Evolutionary conservation across 2,797 vertebrate species (phyloP).

Genomic region (Paguma larvata): DNA sequence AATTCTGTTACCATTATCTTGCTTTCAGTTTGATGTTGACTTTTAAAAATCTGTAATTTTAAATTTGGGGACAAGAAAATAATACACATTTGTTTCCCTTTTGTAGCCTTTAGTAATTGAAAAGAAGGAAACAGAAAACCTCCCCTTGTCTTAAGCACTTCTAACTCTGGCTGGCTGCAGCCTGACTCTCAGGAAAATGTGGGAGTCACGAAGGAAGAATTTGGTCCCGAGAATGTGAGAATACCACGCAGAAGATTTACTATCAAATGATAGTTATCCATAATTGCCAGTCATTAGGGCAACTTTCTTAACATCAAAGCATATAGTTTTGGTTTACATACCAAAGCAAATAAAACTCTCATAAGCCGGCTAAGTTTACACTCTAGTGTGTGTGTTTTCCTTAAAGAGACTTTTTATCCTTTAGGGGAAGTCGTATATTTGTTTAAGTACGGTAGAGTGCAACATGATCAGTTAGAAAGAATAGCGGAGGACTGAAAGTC

Average conservation of each 20-base stretch:
- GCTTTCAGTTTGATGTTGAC: neutral
- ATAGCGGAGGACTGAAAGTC: neutral
- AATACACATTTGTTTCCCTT: neutral
- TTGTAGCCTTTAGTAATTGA: constrained; percentile 31
- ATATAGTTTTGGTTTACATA: constrained; percentile 31
- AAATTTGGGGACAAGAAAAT: neutral
- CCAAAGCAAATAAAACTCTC: constrained; percentile 54
- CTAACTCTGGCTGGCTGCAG: neutral
- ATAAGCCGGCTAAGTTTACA: neutral
- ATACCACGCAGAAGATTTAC: neutral
- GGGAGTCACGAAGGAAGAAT: neutral
- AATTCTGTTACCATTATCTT: neutral
- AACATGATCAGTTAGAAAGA: neutral
- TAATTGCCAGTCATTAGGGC: constrained; percentile 61
- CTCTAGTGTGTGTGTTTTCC: neutral
- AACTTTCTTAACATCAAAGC: constrained; percentile 72
- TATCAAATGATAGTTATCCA: constrained; percentile 44
- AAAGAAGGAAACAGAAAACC: neutral
- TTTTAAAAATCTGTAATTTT: neutral
- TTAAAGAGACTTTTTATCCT: constrained; percentile 10
- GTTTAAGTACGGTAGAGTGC: neutral
- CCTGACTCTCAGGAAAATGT: neutral
- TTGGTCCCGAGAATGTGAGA: neutral
- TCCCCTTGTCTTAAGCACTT: neutral
- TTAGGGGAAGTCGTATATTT: neutral